phyloP scores from a whole-genome alignment of 2,797 vertebrate genomes.

The Gymnoscopelus braueri region DNA sequence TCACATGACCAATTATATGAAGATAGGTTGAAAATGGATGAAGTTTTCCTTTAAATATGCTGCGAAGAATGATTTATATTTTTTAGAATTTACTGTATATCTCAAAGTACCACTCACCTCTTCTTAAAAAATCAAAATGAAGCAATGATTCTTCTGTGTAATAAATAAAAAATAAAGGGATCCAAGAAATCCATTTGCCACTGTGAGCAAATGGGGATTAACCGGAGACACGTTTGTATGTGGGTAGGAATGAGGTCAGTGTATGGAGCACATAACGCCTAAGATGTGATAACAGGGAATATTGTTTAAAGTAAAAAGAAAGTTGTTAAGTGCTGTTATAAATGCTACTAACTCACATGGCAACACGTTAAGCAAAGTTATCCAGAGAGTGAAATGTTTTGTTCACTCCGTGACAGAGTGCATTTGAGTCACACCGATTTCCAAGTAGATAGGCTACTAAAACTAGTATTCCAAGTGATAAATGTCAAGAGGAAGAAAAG shows the following conservation, averaged over 20 bases:
- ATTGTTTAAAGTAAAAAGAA: slow-evolving; percentile 23
- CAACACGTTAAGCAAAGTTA: neutral
- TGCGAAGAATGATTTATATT: too few relatives aligned
- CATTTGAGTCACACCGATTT: slow-evolving; percentile 42
- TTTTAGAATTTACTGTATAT: too few relatives aligned
- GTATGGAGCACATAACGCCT: slow-evolving; percentile 26
- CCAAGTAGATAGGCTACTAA: slow-evolving; percentile 25
- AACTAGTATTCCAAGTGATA: slow-evolving; percentile 13
- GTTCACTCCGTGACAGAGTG: slow-evolving; percentile 11
- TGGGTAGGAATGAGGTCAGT: slow-evolving; percentile 40
- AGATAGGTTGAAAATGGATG: too few relatives aligned
- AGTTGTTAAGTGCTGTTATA: slow-evolving; percentile 33
- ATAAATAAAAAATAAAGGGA: neutral
- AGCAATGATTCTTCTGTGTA: too few relatives aligned
- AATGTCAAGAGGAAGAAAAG: slow-evolving; percentile 33
- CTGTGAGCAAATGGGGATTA: slow-evolving; percentile 53
- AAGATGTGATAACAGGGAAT: slow-evolving; percentile 52
- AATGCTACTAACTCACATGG: neutral
- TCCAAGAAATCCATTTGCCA: slow-evolving; percentile 31
- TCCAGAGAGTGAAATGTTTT: neutral
- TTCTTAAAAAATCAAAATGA: too few relatives aligned
- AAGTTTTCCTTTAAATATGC: too few relatives aligned
- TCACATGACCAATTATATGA: too few relatives aligned
- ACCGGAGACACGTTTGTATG: slow-evolving; percentile 36
- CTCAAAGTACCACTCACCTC: too few relatives aligned